Evolutionary conservation across 2,797 vertebrate genomes (phyloP).

Genomic region (Dipus sagitta): DNA sequence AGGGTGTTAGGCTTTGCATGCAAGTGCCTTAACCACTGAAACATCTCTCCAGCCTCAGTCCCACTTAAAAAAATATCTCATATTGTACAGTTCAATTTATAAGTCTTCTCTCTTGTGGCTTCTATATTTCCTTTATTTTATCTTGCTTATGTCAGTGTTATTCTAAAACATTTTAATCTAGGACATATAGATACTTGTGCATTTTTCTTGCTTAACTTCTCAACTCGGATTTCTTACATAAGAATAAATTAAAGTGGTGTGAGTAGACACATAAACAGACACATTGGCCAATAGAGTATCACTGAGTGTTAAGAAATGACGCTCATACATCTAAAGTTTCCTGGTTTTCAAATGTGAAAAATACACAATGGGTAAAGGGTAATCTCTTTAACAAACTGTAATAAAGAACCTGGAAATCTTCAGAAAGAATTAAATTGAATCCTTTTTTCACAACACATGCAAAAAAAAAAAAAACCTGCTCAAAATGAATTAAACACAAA

Average conservation of each 20-base stretch:
- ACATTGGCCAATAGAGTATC: not conserved
- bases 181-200: not conserved
- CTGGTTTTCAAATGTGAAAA: not conserved
- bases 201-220: not conserved
- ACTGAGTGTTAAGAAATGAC: not conserved
- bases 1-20: no score
- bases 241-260: not conserved
- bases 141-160: not conserved
- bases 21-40: no score
- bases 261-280: not conserved
- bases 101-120: not conserved
- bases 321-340: not conserved
- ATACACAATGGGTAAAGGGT: not conserved
- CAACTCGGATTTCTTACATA: not conserved
- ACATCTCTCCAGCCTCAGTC: no score
- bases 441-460: not conserved
- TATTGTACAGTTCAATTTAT: conserved; percentile 7
- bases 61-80: no score
- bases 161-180: conserved; percentile 3
- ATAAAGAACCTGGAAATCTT: not conserved
- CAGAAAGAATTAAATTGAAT: not conserved
- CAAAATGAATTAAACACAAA: not conserved
- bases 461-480: not conserved
- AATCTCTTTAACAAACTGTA: not conserved
- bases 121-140: conserved; percentile 5